Percentiles rank a stretch among this genome's conserved stretches.
These are phyloP conservation scores for Cololabis saira DNA, from an alignment of 2,113 vertebrate species.

Conservation along the genomic window DNA sequence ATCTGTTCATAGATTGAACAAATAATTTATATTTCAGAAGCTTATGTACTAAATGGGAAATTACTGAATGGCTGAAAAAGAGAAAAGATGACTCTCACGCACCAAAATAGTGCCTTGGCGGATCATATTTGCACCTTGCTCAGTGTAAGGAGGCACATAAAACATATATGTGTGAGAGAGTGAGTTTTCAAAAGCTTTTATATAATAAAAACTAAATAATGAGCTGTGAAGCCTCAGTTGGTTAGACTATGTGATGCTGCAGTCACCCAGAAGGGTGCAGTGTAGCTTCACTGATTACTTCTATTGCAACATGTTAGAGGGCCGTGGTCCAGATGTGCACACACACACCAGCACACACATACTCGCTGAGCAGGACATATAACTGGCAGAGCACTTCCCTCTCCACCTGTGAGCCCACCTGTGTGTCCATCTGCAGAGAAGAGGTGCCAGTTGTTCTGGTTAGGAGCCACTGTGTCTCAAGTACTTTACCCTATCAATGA, in stretches of 20 bases:
- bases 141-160: background rate
- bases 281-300: conserved; percentile 67
- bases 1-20: conserved; percentile 62
- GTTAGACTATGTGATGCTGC: conserved; percentile 29
- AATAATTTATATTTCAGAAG: conserved; percentile 56
- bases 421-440: conserved; percentile 82
- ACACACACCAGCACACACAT: conserved; percentile 30
- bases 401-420: conserved; percentile 82
- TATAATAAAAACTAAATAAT: background rate
- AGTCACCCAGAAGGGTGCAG: conserved; percentile 75
- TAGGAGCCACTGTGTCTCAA: conserved; percentile 78
- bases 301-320: conserved; percentile 47
- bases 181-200: background rate
- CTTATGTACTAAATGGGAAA: background rate
- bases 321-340: conserved; percentile 75
- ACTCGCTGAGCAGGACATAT: conserved; percentile 73
- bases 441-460: conserved; percentile 81
- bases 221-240: background rate
- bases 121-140: background rate
- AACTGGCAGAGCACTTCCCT: conserved; percentile 76
- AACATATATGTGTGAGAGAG: background rate
- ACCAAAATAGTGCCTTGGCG: background rate
- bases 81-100: background rate
- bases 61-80: background rate
- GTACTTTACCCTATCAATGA: conserved; percentile 49